These are phyloP conservation scores for Glossosoma conforme DNA, from an alignment of 1,140 invertebrate species.

Conservation along the genomic window DNA sequence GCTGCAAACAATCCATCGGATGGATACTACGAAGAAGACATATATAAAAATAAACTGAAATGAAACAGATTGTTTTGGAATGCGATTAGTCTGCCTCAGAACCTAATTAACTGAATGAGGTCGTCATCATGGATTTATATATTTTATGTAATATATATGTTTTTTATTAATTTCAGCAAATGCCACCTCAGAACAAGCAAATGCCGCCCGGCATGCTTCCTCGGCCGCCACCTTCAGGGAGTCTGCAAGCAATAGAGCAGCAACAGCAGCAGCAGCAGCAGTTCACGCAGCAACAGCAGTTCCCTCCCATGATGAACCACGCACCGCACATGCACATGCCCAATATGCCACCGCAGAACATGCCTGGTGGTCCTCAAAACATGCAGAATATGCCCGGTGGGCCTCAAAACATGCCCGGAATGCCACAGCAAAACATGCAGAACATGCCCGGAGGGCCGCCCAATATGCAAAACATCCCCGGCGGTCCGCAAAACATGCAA, in stretches of 20 bases:
- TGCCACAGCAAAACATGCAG: no score
- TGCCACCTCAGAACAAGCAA: conserved; percentile 16
- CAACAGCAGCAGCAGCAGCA: conserved; percentile 21
- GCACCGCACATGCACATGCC: background rate
- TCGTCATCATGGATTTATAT: no score
- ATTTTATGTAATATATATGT: no score
- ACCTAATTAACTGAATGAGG: no score
- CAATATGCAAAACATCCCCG: background rate
- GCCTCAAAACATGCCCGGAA: no score
- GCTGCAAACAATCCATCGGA: no score
- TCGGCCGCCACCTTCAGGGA: conserved; percentile 3
- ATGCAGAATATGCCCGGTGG: background rate
- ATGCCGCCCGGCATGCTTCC: conserved; percentile 8
- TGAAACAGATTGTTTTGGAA: no score
- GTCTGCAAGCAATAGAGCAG: conserved; percentile 11
- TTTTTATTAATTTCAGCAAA: conserved; percentile 16
- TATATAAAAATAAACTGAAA: no score
- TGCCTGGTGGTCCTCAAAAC: background rate
- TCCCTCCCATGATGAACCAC: conserved; percentile 1
- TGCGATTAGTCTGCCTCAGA: no score
- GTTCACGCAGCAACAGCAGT: conserved; percentile 16
- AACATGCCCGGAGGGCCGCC: no score
- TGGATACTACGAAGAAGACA: no score
- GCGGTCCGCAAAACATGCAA: background rate
- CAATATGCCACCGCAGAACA: background rate